phyloP scores from a whole-genome alignment of 2,888 invertebrate genomes.

The Empis livida region DNA sequence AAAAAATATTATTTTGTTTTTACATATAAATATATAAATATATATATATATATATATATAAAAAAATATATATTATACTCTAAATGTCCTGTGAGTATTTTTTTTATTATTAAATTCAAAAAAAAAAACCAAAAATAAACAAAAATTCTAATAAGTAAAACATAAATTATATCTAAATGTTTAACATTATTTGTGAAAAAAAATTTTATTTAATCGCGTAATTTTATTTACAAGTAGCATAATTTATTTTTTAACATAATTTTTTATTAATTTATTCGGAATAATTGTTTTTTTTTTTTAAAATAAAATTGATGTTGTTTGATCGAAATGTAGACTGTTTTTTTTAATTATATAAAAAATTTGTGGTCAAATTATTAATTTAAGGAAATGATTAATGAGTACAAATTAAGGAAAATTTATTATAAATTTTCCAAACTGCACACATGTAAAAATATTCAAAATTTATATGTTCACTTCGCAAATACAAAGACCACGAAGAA shows the following conservation, averaged over 20 bases:
- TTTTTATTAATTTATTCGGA: neutral
- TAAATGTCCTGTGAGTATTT: conserved; percentile 2
- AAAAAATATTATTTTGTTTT: conserved; percentile 22
- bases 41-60: neutral
- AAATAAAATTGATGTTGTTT: neutral
- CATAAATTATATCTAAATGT: neutral
- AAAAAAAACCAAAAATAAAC: neutral
- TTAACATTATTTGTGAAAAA: neutral
- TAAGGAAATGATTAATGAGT: no score
- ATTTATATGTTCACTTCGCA: no score
- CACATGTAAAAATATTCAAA: no score
- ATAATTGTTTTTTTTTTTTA: neutral
- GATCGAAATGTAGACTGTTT: no score
- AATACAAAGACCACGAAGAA: no score
- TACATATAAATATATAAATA: conserved; percentile 10
- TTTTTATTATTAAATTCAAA: neutral
- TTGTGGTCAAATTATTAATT: no score
- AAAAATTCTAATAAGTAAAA: no score
- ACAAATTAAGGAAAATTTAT: no score
- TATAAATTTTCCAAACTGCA: no score
- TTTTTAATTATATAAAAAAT: no score
- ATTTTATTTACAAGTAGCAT: neutral
- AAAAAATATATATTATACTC: neutral
- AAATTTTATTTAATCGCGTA: neutral
- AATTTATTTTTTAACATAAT: neutral